Conservation (phyloP, 2,113 vertebrate species). For the Eudyptes chrysolophus region DNA sequence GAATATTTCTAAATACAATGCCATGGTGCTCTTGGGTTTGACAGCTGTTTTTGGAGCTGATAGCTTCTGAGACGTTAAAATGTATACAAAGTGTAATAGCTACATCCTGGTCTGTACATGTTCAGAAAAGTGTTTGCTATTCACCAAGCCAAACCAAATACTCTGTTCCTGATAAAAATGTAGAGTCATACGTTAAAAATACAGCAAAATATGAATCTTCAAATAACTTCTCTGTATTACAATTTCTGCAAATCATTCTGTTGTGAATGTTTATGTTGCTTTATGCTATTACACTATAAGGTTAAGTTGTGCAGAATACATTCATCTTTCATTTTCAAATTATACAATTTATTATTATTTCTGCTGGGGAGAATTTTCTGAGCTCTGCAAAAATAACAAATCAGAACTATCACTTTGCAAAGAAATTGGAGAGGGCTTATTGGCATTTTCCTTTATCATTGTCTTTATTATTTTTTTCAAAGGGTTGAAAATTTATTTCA, state of each 20-base stretch:
- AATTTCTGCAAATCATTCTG: background rate
- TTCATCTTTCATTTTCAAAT: background rate
- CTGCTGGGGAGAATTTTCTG: background rate
- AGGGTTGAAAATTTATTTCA: constrained; percentile 37
- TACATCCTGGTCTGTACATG: background rate
- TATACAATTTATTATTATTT: background rate
- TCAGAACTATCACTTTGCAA: background rate
- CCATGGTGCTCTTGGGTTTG: background rate
- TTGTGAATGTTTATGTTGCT: background rate
- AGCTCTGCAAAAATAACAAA: background rate
- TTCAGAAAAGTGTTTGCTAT: background rate
- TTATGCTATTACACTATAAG: background rate
- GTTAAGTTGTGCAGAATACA: background rate
- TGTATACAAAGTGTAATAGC: background rate
- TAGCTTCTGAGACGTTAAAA: background rate
- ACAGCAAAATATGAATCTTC: background rate
- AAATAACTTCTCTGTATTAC: background rate
- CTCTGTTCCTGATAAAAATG: background rate
- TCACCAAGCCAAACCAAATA: background rate
- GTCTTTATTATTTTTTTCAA: background rate
- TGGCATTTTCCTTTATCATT: background rate
- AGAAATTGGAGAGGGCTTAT: background rate
- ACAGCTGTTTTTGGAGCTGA: background rate
- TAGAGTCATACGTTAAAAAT: background rate
- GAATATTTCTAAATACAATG: background rate